Percentiles rank a stretch among this genome's conserved stretches.
phyloP scores from a whole-genome alignment of 2,113 vertebrate genomes.

The Thamnophis sirtalis region DNA sequence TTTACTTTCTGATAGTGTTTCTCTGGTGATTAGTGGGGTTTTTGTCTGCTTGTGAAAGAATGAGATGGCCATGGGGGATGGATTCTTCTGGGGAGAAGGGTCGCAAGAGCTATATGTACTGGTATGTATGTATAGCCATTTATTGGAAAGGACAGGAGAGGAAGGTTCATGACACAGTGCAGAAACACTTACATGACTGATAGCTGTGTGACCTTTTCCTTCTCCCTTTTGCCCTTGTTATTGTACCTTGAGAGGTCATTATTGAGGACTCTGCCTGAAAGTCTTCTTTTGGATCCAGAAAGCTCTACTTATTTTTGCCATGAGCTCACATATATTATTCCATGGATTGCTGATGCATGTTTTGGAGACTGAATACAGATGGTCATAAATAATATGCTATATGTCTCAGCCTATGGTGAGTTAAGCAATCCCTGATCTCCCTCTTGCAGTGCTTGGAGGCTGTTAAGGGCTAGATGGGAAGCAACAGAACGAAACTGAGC shows the following conservation, averaged over 20 bases:
- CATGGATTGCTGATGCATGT: neutral
- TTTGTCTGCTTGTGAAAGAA: neutral
- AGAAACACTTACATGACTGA: neutral
- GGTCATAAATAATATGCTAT: neutral
- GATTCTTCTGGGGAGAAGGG: neutral
- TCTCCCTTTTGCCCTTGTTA: neutral
- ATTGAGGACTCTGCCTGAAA: neutral
- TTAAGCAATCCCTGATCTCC: too few relatives aligned
- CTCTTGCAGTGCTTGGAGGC: too few relatives aligned
- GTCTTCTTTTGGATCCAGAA: neutral
- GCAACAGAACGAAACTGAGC: too few relatives aligned
- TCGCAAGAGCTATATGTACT: neutral
- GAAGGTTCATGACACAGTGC: neutral
- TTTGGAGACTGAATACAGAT: neutral
- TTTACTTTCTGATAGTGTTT: neutral
- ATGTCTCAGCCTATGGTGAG: too few relatives aligned
- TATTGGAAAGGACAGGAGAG: neutral
- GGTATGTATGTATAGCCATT: neutral
- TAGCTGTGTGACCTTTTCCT: neutral
- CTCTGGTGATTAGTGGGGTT: neutral
- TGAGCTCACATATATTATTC: neutral
- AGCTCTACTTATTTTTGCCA: neutral
- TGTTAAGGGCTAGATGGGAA: too few relatives aligned
- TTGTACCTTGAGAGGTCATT: neutral
- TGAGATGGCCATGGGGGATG: neutral